phyloP scores from a whole-genome alignment of 2,113 vertebrate species.

The Saccopteryx leptura region DNA sequence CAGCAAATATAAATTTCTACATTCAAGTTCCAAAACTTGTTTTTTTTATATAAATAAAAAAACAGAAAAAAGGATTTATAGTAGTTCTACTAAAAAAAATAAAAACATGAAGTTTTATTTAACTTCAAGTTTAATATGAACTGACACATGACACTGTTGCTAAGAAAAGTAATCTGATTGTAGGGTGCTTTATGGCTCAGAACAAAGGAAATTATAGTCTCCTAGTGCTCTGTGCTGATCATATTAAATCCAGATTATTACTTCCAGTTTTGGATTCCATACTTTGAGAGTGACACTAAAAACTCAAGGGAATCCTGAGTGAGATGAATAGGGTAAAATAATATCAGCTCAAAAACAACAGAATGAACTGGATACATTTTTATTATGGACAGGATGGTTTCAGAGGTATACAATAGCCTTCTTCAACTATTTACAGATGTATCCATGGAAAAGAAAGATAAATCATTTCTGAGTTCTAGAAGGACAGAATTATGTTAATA shows the following conservation, averaged over 20 bases:
- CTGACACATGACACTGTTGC: slow-evolving; percentile 45
- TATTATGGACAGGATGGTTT: background rate
- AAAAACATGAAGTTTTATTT: slow-evolving; percentile 71
- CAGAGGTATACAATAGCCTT: background rate
- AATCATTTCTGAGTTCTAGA: background rate
- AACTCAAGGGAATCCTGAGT: slow-evolving; percentile 49
- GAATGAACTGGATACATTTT: slow-evolving; percentile 19
- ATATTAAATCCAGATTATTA: slow-evolving; percentile 47
- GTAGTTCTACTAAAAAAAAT: slow-evolving; percentile 53
- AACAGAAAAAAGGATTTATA: slow-evolving; percentile 69
- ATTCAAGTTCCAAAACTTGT: slow-evolving; percentile 73
- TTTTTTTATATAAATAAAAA: slow-evolving; percentile 81
- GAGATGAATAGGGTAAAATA: slow-evolving; percentile 51
- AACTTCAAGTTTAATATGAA: slow-evolving; percentile 65
- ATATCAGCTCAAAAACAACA: background rate
- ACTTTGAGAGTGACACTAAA: slow-evolving; percentile 60
- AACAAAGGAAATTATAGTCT: slow-evolving; percentile 62
- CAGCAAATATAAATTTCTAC: slow-evolving; percentile 60
- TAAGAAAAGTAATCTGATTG: slow-evolving; percentile 47
- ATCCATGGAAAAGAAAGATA: background rate
- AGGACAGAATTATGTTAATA: background rate
- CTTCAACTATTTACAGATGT: slow-evolving; percentile 23
- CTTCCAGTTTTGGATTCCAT: background rate
- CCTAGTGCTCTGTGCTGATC: background rate
- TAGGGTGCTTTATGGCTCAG: background rate